phyloP scores from a whole-genome alignment of 2,113 vertebrate genomes.

The Ptyas mucosa region DNA sequence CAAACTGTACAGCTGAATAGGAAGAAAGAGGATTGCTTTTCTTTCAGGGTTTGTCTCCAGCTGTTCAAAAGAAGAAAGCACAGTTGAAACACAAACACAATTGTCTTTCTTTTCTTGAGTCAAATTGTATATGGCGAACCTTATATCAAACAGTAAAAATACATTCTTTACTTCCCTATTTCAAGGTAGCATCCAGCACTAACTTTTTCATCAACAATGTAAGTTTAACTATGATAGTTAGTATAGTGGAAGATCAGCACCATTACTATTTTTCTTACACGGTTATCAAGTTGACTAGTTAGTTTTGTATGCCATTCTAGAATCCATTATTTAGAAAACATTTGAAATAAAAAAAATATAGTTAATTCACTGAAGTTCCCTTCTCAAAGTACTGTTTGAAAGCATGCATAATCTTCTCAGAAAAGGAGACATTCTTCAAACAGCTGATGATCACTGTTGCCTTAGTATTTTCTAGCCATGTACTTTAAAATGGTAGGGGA shows the following conservation, averaged over 20 bases:
- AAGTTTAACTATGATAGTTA: neutral
- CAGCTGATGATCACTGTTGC: neutral
- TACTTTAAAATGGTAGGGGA: neutral
- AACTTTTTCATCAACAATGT: neutral
- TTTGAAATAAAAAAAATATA: constrained; percentile 1
- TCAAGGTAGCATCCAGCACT: neutral
- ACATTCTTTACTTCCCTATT: neutral
- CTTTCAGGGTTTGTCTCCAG: constrained; percentile 42
- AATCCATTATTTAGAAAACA: neutral
- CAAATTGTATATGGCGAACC: neutral
- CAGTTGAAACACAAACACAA: constrained; percentile 23
- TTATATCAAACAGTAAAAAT: constrained; percentile 22
- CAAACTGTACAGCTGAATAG: constrained; percentile 36
- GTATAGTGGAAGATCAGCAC: neutral
- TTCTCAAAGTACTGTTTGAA: neutral
- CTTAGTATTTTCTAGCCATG: neutral
- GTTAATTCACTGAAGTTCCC: neutral
- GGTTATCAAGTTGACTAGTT: neutral
- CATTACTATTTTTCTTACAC: neutral
- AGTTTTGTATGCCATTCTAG: neutral
- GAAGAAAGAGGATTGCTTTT: constrained; percentile 39
- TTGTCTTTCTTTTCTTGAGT: constrained; percentile 1
- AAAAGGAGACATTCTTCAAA: neutral
- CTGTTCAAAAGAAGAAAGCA: constrained; percentile 44
- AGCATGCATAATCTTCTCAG: neutral